phyloP scores from a whole-genome alignment of 2,113 vertebrate species.

The Cynocephalus volans region DNA sequence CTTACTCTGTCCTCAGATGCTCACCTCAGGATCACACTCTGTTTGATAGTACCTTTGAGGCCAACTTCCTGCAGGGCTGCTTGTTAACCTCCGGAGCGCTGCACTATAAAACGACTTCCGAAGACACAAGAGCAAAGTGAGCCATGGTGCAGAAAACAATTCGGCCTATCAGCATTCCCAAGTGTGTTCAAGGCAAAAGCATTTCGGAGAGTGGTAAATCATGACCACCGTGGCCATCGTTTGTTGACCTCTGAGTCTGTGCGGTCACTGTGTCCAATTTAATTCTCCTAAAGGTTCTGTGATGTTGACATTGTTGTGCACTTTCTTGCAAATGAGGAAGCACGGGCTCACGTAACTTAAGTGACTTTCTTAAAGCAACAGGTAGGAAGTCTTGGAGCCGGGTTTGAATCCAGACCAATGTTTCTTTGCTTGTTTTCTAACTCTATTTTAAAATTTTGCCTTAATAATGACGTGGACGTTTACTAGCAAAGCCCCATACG shows the following conservation, averaged over 20 bases:
- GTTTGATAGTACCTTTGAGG: background rate
- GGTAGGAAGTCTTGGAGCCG: background rate
- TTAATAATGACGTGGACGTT: background rate
- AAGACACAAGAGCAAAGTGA: background rate
- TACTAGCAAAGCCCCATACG: background rate
- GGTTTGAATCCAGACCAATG: background rate
- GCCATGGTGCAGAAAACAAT: background rate
- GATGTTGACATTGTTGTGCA: background rate
- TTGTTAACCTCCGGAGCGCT: background rate
- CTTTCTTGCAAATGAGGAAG: background rate
- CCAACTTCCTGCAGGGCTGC: background rate
- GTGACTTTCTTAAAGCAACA: background rate
- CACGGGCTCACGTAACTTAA: background rate
- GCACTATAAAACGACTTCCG: background rate
- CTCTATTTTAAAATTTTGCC: background rate
- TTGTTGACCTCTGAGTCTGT: background rate
- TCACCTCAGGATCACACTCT: background rate
- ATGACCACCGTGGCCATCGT: background rate
- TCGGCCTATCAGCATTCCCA: background rate
- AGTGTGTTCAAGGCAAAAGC: background rate
- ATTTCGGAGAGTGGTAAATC: background rate
- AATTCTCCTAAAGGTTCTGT: background rate
- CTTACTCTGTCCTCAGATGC: background rate
- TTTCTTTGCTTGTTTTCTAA: background rate
- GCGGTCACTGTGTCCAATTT: background rate